Percentiles rank a stretch among this genome's conserved stretches.
Evolutionary conservation across 2,888 invertebrate genomes (phyloP).

Genomic region (Drosophila pseudotalamancana): DNA sequence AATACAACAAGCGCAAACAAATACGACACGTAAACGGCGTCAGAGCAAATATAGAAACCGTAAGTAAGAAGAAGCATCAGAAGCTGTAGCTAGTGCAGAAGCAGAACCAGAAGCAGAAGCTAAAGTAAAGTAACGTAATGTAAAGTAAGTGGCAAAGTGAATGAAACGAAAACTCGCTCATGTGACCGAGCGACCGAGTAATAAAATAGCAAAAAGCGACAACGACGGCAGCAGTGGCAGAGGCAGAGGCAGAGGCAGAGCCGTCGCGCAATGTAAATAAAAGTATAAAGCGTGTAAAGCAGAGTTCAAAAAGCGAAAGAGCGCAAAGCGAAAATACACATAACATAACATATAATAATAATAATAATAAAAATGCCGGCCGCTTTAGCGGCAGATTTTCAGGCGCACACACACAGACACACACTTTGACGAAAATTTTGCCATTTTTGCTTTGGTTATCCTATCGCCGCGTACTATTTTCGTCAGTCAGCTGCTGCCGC

Average conservation of each 20-base stretch:
- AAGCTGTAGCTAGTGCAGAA: slow-evolving; percentile 6
- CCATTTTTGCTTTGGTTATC: slow-evolving; percentile 61
- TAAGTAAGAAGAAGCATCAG: slow-evolving; percentile 25
- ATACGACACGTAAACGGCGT: slow-evolving; percentile 3
- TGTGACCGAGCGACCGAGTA: slow-evolving; percentile 79
- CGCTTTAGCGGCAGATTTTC: slow-evolving; percentile 75
- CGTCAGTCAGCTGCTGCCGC: slow-evolving; percentile 71
- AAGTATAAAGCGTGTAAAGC: slow-evolving; percentile 57
- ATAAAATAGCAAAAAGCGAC: slow-evolving; percentile 70
- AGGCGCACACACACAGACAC: slow-evolving; percentile 22
- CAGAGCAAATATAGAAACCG: slow-evolving; percentile 35
- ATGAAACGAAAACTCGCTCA: slow-evolving; percentile 61
- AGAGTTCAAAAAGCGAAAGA: slow-evolving; percentile 56
- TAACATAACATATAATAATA: slow-evolving; percentile 69
- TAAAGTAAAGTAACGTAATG: slow-evolving; percentile 42
- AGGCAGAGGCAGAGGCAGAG: slow-evolving; percentile 15
- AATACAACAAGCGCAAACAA: slow-evolving; percentile 38
- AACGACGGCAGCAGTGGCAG: slow-evolving; percentile 17
- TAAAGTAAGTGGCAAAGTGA: slow-evolving; percentile 51
- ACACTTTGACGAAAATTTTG: slow-evolving; percentile 45
- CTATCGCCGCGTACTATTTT: slow-evolving; percentile 68
- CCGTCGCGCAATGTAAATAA: slow-evolving; percentile 68
- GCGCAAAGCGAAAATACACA: slow-evolving; percentile 65
- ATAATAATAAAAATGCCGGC: slow-evolving; percentile 76
- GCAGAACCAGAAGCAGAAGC: slow-evolving; percentile 11